Evolutionary conservation across 2,888 invertebrate species (phyloP), one percentile per base, ranked within the genome.

Genomic region (Drosophila histrio): DNA sequence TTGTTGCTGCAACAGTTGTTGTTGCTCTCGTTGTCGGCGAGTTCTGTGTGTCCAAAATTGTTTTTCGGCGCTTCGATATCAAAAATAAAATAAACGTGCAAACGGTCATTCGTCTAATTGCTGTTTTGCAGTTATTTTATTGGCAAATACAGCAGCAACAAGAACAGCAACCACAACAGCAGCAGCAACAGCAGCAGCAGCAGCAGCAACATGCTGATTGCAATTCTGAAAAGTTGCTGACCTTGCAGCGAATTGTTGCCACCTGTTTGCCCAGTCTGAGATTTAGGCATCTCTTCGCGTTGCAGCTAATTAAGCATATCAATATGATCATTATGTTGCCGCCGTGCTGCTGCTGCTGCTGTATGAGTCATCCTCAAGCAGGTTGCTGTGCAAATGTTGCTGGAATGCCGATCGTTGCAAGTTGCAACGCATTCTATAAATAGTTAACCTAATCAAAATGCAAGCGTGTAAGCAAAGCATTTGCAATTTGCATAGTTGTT

Each of bases 401-500:
- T 75, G 88, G 86, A 83, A 88, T 83, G 80, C 79, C 65, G 68
- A 62, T 59, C 54, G 66, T 60, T 59, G 49, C 26, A 46, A 46
- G 56, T 57, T 64, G 74, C 70, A 53, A 57, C 74, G 79, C 72
- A 57, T 66, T 74, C 86, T 81, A 81, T 88, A 82, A 81, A 81
- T 81, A 81, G 81, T 88, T 88, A 88, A 75, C 88, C 76, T 88
- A 81, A 81, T 81, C 81, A 81, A 81, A 81, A 88, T 81, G 86
- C 88, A 81, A 79, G 88, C 81, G 81, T 79, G 88, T 81, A 86
- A 82, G 81, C 77, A 79, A 88, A 75, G 61, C 83, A 88, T 83
- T 81, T 87, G 84, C 81, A 84, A 72, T 75, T 72, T 73, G 78
- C 74, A 74, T 74, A 77, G 73, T 78, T 73, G 65, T 66, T 72